Base-by-base conservation (phyloP, 1,140 invertebrate species). In the Drosophila subobscura region DNA sequence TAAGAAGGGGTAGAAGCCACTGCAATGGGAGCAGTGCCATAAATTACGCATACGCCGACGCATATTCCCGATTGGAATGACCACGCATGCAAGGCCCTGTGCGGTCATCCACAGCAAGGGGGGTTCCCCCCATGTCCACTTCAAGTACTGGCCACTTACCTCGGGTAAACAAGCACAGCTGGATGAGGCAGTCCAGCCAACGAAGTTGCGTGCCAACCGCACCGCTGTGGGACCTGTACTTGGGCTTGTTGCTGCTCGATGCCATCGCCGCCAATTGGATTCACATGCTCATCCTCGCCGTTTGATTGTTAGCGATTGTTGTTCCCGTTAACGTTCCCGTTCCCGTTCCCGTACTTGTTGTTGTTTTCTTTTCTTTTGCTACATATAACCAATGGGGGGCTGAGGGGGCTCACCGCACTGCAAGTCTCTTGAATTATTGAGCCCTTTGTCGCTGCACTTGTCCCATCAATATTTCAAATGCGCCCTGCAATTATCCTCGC, bases 381-480 rank as follows among this genome's bases (percentile, higher is more conserved):
- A 55, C 46, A 51, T 29, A 55, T 23, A 60, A 78, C 37, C 66
- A 65, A 55, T 60, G 56, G 4, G 27, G 1, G 6, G 5, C 16
- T 20, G 16, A 20, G 1, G 3, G 33, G 10, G 33, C 10, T 10
- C 10, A 37, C 3, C 10, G 33, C 4, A n/a, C n/a, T 22, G 37
- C 54, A 57, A 47, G 58, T 52, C 70, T 54, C 29, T 56, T 54
- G 49, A 83, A 83, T 68, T 68, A 73, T 63, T 63, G 20, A 59
- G 33, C 7, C 12, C 40, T 46, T 41, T 76, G 49, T 37, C 58
- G 49, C 54, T 67, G 55, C 66, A 68, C 59, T 65, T 65, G 63
- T 77, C 59, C 58, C 63, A 80, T 85, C 41, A 84, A 85, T 73
- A 72, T 79, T 85, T 63, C 29, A 85, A 72, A 54, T 64, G 50